Base-by-base conservation (phyloP, 2,113 vertebrate genomes). In the Mirounga angustirostris region DNA sequence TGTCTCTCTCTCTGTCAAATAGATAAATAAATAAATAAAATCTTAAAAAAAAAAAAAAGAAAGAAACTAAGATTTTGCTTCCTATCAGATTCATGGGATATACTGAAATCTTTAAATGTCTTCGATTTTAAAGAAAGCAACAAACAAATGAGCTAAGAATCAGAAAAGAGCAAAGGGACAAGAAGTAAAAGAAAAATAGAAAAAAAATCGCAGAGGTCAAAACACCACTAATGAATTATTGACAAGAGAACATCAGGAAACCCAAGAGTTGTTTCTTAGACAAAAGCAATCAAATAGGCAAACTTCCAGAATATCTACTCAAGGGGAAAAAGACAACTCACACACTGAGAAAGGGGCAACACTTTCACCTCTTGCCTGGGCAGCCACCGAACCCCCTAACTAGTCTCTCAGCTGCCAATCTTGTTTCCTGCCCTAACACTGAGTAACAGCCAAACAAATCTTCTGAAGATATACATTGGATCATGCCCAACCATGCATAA, bases 121-220 rank as follows among this genome's bases (percentile, higher is more conserved):
- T 93, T 81, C 78, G 58, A 91, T 63, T 82, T 50, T 88, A 83
- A 84, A 46, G 59, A 83, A 87, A 91, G 28, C 63, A 80, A 24
- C 33, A 86, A 40, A 71, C 15, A 43, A 30, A 40, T 76, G 63
- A 82, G 1, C 93, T 90, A 81, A 90, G 74, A 93, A 80, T 76
- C n/a, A 46, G 73, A 56, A 71, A 78, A 46, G 43, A 88, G 69
- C 22, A 80, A 89, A 89, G 95, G 26, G 28, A 28, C 50, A 33
- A 14, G 40, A 36, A 52, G 10, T n/a, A 14, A 36, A 67, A 61
- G 82, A 59, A 79, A 67, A 50, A 13, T 85, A 79, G 40, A 69
- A 30, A 56, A 83, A 33, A 28, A 83, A 13, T 43, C 36, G 16
- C 0, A 78, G 19, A 28, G 21, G 40, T 87, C 28, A 87, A 74